Evolutionary conservation across 2,113 vertebrate genomes (phyloP), one percentile per base, ranked within the genome.

Genomic region (Gorsachius goisagi): DNA sequence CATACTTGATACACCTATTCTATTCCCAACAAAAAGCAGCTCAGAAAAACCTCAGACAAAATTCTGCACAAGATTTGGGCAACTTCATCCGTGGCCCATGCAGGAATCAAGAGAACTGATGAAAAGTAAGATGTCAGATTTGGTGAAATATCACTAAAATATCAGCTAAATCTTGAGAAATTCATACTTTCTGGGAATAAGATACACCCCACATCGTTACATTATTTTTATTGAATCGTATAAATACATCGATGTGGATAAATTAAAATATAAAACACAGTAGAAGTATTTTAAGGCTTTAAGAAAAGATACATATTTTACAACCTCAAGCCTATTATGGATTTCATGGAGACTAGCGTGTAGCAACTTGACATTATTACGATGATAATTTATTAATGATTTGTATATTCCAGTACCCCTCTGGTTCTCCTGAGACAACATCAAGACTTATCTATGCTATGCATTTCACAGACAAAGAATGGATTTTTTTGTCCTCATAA

Each of bases 341-440:
- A 50, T 89, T 81, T 92, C 84, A 59, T 6, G 20, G 28, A 76
- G 83, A 72, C 17, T 49, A 53, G 53, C 3, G 1, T 49, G 55
- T 21, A 77, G 44, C 19, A 59, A 39, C 37, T 53, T 93, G 93
- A 93, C 90, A 10, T 86, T 67, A 88, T 95, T 93, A 96, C 0
- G 4, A 94, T 39, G 49, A 85, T 69, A 93, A 94, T 90, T 96
- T 96, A 95, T 96, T 95, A 71, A 86, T 82, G 66, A 89, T 92
- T 89, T 92, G 22, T 91, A 35, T 52, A 62, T 78, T 79, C 75
- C 92, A 59, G 44, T 89, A 78, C n/a, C 49, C 58, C 37, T 94
- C 86, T 60, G 30, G 66, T 55, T 90, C 85, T 94, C 90, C 76
- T 64, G 95, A 85, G 92, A 69, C 81, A 92, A 47, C 56, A 92